phyloP scores from a whole-genome alignment of 2,797 vertebrate species.

The Salarias fasciatus region DNA sequence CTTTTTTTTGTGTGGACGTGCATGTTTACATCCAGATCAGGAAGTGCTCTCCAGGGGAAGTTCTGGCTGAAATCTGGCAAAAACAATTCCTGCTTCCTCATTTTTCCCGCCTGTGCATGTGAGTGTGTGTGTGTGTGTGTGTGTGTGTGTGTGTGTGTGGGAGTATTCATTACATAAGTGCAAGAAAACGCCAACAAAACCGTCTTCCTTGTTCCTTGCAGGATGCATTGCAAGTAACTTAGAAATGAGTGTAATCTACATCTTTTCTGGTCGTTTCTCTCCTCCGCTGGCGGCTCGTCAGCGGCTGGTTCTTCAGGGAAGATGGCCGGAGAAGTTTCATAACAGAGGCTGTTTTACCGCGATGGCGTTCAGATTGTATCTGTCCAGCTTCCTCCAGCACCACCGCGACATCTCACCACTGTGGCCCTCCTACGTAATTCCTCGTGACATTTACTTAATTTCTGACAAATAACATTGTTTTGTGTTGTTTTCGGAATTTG shows the following conservation, averaged over 20 bases:
- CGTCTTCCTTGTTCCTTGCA: constrained; percentile 49
- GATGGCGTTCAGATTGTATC: no score
- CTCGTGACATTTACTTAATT: no score
- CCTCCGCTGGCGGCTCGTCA: no score
- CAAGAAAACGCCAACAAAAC: constrained; percentile 38
- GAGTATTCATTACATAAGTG: constrained; percentile 54
- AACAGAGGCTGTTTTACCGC: no score
- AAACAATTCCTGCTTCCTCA: constrained; percentile 65
- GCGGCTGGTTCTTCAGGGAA: no score
- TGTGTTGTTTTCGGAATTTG: no score
- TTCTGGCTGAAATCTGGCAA: constrained; percentile 30
- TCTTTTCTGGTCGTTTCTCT: background rate
- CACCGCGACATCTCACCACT: no score
- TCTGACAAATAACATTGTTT: no score
- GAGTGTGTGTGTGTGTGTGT: constrained; percentile 11
- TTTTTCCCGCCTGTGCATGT: constrained; percentile 7
- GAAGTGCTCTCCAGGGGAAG: constrained; percentile 37
- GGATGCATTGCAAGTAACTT: constrained; percentile 41
- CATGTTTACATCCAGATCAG: constrained; percentile 42
- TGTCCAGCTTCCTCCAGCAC: no score
- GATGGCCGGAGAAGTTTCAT: no score
- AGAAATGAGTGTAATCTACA: no score
- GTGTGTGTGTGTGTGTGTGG: constrained; percentile 8
- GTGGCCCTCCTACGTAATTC: no score
- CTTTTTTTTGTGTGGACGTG: background rate